phyloP scores from a whole-genome alignment of 2,797 vertebrate species.

The Steatocranus sp. region DNA sequence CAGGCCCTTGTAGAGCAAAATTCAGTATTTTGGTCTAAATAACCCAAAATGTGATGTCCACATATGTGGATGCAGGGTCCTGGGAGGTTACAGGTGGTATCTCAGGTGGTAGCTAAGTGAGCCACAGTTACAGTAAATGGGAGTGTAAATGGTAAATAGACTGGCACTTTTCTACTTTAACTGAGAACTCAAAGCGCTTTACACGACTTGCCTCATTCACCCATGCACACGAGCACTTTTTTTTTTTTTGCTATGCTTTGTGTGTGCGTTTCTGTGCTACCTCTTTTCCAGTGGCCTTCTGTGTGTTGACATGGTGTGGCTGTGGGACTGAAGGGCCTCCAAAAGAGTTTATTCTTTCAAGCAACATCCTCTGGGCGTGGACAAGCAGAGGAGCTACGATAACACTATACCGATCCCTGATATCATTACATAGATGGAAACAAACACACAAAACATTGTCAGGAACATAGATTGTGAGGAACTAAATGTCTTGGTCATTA shows the following conservation, averaged over 20 bases:
- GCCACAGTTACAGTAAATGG: background rate
- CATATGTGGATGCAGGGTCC: no score
- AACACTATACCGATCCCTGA: slow-evolving; percentile 84
- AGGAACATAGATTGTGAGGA: background rate
- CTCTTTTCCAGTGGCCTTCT: slow-evolving; percentile 66
- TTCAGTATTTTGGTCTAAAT: no score
- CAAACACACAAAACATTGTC: background rate
- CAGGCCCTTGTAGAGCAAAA: no score
- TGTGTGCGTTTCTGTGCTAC: slow-evolving; percentile 53
- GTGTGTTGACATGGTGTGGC: slow-evolving; percentile 71
- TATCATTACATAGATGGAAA: background rate
- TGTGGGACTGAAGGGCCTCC: slow-evolving; percentile 68
- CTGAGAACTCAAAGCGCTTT: background rate
- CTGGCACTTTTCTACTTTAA: background rate
- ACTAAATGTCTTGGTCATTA: background rate
- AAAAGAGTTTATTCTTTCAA: slow-evolving; percentile 72
- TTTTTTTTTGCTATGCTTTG: background rate
- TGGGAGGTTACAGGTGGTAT: no score
- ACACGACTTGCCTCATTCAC: background rate
- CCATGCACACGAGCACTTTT: background rate
- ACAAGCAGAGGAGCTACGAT: slow-evolving; percentile 84
- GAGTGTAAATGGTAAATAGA: background rate
- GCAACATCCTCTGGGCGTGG: slow-evolving; percentile 86
- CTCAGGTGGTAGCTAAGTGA: background rate
- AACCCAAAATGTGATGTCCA: no score